Percentiles rank a stretch among this genome's conserved stretches.
Conservation (phyloP, 2,888 invertebrate species). For the Polia nebulosa region DNA sequence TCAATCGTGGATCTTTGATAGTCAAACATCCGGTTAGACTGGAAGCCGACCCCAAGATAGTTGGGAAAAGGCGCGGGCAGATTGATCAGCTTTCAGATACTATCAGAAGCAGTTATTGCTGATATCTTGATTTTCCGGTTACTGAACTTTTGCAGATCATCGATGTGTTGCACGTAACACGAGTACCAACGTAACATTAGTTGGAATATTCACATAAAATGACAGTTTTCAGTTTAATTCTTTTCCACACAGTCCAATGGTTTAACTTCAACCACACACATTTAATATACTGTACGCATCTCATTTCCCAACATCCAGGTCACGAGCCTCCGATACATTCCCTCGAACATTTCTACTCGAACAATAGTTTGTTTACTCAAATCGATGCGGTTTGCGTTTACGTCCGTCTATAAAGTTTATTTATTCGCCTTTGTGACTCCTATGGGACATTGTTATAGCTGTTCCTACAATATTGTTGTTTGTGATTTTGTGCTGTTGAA, state of each 20-base stretch:
- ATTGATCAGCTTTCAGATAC: no score
- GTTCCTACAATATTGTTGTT: constrained; percentile 47
- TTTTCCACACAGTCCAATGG: background rate
- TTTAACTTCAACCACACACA: constrained; percentile 17
- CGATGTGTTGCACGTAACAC: no score
- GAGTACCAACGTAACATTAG: no score
- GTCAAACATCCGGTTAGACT: no score
- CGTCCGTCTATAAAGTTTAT: constrained; percentile 38
- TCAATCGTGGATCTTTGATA: no score
- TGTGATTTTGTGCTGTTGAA: constrained; percentile 40
- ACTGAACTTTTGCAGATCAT: no score
- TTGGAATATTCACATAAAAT: background rate
- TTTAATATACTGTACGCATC: constrained; percentile 15
- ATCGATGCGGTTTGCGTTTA: constrained; percentile 46
- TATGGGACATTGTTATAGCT: constrained; percentile 54
- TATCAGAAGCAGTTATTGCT: no score
- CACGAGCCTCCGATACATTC: constrained; percentile 36
- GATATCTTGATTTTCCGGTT: no score
- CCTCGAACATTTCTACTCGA: constrained; percentile 30
- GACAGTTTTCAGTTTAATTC: background rate
- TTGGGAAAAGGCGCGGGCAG: no score
- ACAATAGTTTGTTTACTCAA: constrained; percentile 56
- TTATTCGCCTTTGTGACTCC: constrained; percentile 51
- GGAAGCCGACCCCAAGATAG: no score
- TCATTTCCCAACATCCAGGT: constrained; percentile 22